Evolutionary conservation across 1,140 invertebrate species (phyloP).

Genomic region (Ruditapes philippinarum): DNA sequence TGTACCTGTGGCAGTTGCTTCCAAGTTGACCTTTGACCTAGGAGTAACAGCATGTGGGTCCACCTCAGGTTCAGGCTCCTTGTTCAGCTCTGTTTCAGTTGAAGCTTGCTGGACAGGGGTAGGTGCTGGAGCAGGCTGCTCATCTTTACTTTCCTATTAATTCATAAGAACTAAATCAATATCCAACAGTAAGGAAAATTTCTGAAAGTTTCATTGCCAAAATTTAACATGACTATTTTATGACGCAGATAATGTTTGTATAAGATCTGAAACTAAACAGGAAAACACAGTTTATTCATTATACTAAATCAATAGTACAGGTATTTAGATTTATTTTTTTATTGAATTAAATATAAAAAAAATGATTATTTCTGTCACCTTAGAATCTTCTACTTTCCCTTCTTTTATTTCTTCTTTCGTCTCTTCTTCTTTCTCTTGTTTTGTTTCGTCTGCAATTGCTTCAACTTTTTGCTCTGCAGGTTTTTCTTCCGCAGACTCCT

Average conservation of each 20-base stretch:
- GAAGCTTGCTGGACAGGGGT: constrained; percentile 49
- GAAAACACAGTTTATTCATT: too few relatives aligned
- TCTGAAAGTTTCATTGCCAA: too few relatives aligned
- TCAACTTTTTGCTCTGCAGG: constrained; percentile 33
- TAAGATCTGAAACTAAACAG: too few relatives aligned
- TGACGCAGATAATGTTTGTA: too few relatives aligned
- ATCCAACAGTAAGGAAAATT: too few relatives aligned
- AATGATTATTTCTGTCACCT: too few relatives aligned
- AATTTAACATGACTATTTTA: too few relatives aligned
- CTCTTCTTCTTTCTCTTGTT: constrained; percentile 38
- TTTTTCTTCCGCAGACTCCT: constrained; percentile 30
- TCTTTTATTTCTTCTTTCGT: constrained; percentile 39
- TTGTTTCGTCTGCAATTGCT: constrained; percentile 51
- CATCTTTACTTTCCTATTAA: neutral
- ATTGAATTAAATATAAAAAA: too few relatives aligned
- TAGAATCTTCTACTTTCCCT: constrained; percentile 30
- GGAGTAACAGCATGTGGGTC: constrained; percentile 71
- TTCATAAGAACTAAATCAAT: too few relatives aligned
- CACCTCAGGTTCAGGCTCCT: constrained; percentile 66
- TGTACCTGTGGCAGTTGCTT: constrained; percentile 85
- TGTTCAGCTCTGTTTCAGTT: constrained; percentile 61
- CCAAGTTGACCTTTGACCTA: constrained; percentile 75
- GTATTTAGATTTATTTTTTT: too few relatives aligned
- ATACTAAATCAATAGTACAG: too few relatives aligned
- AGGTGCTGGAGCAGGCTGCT: constrained; percentile 63